Evolutionary conservation across 2,797 vertebrate species (phyloP).

Genomic region (Octomys mimax): DNA sequence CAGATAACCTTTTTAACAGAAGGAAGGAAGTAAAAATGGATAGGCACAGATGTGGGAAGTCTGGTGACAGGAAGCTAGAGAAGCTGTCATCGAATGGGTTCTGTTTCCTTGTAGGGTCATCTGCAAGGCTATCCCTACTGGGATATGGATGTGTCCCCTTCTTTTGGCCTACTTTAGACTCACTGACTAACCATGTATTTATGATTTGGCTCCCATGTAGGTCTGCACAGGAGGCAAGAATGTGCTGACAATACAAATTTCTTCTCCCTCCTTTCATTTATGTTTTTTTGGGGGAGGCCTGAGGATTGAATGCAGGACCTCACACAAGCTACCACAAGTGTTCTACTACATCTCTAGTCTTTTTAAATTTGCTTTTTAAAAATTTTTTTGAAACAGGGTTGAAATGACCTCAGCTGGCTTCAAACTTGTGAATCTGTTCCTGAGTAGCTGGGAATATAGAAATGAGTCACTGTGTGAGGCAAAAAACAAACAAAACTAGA

Average conservation of each 20-base stretch:
- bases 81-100: not conserved
- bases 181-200: not conserved
- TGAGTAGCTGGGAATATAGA: not conserved
- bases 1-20: not conserved
- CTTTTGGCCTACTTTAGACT: not conserved
- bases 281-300: not conserved
- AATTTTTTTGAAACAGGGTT: not conserved
- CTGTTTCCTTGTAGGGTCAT: not conserved
- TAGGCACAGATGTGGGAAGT: not conserved
- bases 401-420: not conserved
- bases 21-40: slow-evolving; percentile 11
- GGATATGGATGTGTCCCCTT: not conserved
- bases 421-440: not conserved
- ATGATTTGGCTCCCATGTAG: slow-evolving; percentile 6
- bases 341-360: not conserved
- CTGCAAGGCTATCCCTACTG: not conserved
- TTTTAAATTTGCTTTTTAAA: not conserved
- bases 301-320: not conserved
- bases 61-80: not conserved
- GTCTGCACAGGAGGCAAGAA: not conserved
- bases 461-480: not conserved
- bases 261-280: not conserved
- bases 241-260: slow-evolving; percentile 12
- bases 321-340: not conserved
- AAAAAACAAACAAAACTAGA: not conserved